These are phyloP conservation scores for Crocidura indochinensis DNA, from an alignment of 2,797 vertebrate species.

Conservation along the genomic window DNA sequence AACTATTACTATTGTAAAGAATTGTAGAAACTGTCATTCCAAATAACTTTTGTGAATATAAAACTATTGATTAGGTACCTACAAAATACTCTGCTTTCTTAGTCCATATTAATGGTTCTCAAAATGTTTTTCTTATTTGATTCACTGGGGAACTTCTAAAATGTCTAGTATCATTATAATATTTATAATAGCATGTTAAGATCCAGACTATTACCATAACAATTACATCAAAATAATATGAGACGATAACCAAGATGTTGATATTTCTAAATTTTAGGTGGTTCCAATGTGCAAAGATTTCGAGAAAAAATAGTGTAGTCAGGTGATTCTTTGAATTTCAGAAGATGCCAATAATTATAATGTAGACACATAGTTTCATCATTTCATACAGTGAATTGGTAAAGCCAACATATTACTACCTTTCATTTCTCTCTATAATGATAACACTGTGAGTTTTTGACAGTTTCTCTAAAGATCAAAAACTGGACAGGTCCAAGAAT, in stretches of 20 bases:
- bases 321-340: too few relatives aligned
- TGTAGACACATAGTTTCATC: not conserved
- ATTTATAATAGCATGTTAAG: too few relatives aligned
- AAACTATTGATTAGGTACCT: not conserved
- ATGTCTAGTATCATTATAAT: too few relatives aligned
- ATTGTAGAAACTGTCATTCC: not conserved
- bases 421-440: not conserved
- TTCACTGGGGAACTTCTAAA: too few relatives aligned
- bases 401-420: not conserved
- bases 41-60: not conserved
- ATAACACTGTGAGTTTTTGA: not conserved
- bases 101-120: too few relatives aligned
- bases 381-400: not conserved
- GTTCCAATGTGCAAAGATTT: too few relatives aligned
- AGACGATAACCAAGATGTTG: too few relatives aligned
- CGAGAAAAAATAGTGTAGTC: not conserved
- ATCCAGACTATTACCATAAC: too few relatives aligned
- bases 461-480: not conserved
- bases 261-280: too few relatives aligned
- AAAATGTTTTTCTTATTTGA: too few relatives aligned
- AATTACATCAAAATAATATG: too few relatives aligned
- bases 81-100: too few relatives aligned
- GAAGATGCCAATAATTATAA: not conserved
- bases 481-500: not conserved
- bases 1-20: not conserved